Evolutionary conservation across 2,888 invertebrate genomes (phyloP), one percentile per base, ranked within the genome.

Genomic region (Aelia acuminata): DNA sequence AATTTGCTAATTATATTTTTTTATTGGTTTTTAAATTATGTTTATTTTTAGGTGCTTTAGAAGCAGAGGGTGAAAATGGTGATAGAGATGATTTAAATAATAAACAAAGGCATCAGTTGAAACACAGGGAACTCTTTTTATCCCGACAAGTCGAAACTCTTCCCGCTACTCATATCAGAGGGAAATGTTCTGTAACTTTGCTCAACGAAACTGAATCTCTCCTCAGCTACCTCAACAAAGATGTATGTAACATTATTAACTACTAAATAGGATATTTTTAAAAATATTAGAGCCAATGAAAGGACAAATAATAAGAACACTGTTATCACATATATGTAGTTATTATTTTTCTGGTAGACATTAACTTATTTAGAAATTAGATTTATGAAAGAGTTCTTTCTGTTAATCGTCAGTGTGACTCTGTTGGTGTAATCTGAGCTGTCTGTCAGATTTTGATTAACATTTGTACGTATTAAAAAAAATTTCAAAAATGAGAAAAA

Each of bases 181-280:
- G 99, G 93, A 99, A 99, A 94, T 99, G 99, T 94, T 96, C 97
- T 91, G 99, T 99, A 91, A 99, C 99, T 91, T 94, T 99, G 91
- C 96, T 99, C 93, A 99, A 99, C 94, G 99, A 99, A 94, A 98
- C 99, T 89, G 99, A 99, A 94, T 97, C 98, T 91, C 95, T 98
- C 92, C 95, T 96, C 92, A 98, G 98, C 93, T 99, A 99, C 94
- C 95, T 99, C 92, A 97, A 97, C 94, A 98, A 98, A 95, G 97
- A 98, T 94, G 96, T 96, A 94, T 95, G 95, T 94, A 35, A 53
- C 31, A 63, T 63, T 18, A 13, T 31, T 63, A n/a, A n/a, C n/a
- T n/a, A n/a, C n/a, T n/a, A n/a, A n/a, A n/a, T n/a, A n/a, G n/a
- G n/a, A n/a, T n/a, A n/a, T n/a, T n/a, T n/a, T n/a, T n/a, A n/a